Evolutionary conservation across 1,140 invertebrate species (phyloP), one percentile per base, ranked within the genome.

Genomic region (Dinothrombium tinctorium): DNA sequence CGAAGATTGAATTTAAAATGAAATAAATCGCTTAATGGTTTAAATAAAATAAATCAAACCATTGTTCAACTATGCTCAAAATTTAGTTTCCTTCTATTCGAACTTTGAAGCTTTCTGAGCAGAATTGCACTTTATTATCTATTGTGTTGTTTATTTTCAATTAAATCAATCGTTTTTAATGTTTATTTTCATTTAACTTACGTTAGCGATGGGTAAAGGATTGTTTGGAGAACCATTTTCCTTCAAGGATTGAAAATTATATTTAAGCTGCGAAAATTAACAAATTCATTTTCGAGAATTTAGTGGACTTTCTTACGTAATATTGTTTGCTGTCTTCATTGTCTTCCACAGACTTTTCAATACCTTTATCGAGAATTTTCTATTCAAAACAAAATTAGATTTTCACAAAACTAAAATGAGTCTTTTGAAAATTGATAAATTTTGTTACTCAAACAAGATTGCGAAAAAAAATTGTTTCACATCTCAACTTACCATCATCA

Each of bases 231-330:
- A 23, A 2, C 29, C 35, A 9, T 35, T 20, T 11, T 37, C 44
- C 33, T 56, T 52, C 17, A 63, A 49, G 46, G 55, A 57, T 28
- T 51, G 44, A 47, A 61, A 63, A 42, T 60, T 56, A 43, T 60
- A 63, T 24, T 54, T 53, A 17, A 57, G 47, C 60, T 62, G 44
- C 28, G 15, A 38, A 15, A 17, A 41, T 42, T 15, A 42, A 17
- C 48, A 15, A 17, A 32, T 19, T 21, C 17, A 40, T 31, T 9
- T 20, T 17, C 6, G 7, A 9, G 33, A 39, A 15, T 7, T 22
- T 22, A 45, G 22, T 26, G 12, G 6, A 22, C 8, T 2, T 15
- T 9, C 48, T 50, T 25, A 60, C 58, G 42, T 49, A 51, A 41
- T 51, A 58, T n/a, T 56, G 47, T 37, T 43, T 44, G 41, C 51